Evolutionary conservation across 1,140 invertebrate genomes (phyloP).

Genomic region (Drosophila littoralis): DNA sequence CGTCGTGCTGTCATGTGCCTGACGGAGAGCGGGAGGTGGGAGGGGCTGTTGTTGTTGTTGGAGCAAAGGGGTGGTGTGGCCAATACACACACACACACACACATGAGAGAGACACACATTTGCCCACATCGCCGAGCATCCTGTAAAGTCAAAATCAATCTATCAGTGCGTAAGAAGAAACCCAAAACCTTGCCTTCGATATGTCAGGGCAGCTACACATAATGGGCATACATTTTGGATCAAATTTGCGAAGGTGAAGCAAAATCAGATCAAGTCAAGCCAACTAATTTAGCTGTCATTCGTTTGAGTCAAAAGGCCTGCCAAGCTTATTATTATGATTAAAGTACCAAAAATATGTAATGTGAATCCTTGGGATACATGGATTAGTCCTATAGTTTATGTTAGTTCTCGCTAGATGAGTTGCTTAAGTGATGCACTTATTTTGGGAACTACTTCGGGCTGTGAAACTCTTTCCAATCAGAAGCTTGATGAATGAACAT

Average conservation of each 20-base stretch:
- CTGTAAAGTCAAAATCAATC: conserved; percentile 68
- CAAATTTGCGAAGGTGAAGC: background rate
- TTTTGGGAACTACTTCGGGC: no score
- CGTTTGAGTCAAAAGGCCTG: no score
- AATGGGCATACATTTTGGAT: background rate
- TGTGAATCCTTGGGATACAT: no score
- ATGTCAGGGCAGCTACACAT: conserved; percentile 21
- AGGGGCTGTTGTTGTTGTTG: background rate
- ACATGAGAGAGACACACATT: conserved; percentile 23
- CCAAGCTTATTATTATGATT: no score
- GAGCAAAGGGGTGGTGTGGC: conserved; percentile 46
- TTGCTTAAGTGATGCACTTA: no score
- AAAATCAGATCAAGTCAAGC: background rate
- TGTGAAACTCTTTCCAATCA: no score
- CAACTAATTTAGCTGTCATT: background rate
- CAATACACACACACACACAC: conserved; percentile 18
- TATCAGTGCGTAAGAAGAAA: conserved; percentile 56
- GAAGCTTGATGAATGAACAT: no score
- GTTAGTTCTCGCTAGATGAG: no score
- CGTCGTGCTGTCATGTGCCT: conserved; percentile 33
- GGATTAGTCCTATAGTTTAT: no score
- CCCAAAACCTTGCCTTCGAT: conserved; percentile 39
- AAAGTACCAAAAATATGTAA: no score
- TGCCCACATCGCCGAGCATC: conserved; percentile 33
- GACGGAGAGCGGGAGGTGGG: conserved; percentile 2